A percentile compares a stretch with the other conserved stretches of the same genome.
Evolutionary conservation across 2,888 invertebrate species (phyloP).

Genomic region (Leptopterna dolabrata): DNA sequence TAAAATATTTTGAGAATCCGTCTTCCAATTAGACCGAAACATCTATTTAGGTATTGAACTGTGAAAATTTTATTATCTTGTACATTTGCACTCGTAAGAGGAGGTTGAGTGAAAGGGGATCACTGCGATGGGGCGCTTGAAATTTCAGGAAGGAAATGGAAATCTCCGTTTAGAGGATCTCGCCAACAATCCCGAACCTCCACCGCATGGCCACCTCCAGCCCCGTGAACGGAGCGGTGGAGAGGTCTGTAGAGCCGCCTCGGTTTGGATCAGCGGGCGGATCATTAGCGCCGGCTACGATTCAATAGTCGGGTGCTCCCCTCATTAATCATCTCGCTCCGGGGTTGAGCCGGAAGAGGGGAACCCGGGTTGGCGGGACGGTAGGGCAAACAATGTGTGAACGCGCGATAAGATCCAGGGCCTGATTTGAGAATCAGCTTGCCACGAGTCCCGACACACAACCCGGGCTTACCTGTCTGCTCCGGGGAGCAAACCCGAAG

Average conservation of each 20-base stretch:
- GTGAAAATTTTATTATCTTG: too few species aligned
- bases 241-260: background rate
- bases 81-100: too few species aligned
- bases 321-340: background rate
- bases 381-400: background rate
- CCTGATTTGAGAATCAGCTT: background rate
- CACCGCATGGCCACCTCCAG: background rate
- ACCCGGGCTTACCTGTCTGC: background rate
- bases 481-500: background rate
- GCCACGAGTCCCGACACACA: background rate
- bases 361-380: background rate
- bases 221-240: background rate
- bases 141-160: background rate
- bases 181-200: background rate
- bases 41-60: too few species aligned
- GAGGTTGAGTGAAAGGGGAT: background rate
- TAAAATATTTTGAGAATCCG: too few species aligned
- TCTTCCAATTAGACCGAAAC: too few species aligned
- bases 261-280: background rate
- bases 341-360: background rate
- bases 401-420: slow-evolving; percentile 12
- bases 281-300: slow-evolving; percentile 12
- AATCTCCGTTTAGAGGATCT: background rate
- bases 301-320: slow-evolving; percentile 6
- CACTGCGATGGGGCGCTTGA: background rate